Evolutionary conservation across 2,888 invertebrate species (phyloP).

Genomic region (Spodoptera exigua): DNA sequence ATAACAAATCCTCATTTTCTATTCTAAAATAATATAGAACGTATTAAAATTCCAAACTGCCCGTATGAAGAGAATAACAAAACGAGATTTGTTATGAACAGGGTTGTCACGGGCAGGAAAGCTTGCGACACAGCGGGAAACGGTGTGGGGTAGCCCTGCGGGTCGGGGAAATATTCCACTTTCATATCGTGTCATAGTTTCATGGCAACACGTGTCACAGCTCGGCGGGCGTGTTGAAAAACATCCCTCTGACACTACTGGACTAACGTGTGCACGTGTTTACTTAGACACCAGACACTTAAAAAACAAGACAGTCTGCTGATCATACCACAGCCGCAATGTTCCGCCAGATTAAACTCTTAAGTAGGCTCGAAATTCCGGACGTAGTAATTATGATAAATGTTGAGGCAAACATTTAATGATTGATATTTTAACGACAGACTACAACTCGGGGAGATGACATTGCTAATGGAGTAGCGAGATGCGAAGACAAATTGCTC

Average conservation of each 20-base stretch:
- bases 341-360: constrained; percentile 18
- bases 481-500: constrained; percentile 49
- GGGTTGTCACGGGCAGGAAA: constrained; percentile 78
- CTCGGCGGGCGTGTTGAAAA: constrained; percentile 61
- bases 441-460: constrained; percentile 48
- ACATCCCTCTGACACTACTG: constrained; percentile 52
- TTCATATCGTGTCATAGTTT: constrained; percentile 72
- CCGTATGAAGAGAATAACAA: constrained; percentile 64
- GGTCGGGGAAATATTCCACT: constrained; percentile 60
- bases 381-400: constrained; percentile 52
- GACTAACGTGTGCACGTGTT: constrained; percentile 45
- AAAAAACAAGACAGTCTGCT: constrained; percentile 11
- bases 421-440: constrained; percentile 56
- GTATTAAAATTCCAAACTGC: constrained; percentile 53
- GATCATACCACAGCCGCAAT: background rate
- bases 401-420: constrained; percentile 48
- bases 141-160: constrained; percentile 64
- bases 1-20: constrained; percentile 38
- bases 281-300: constrained; percentile 59
- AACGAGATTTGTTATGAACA: constrained; percentile 68
- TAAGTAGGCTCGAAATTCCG: constrained; percentile 18
- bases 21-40: constrained; percentile 23
- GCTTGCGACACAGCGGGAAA: constrained; percentile 65
- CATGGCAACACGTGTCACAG: constrained; percentile 73
- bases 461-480: constrained; percentile 53